These are phyloP conservation scores for Syngnathus rostellatus DNA, from an alignment of 2,797 vertebrate genomes.

Conservation along the genomic window DNA sequence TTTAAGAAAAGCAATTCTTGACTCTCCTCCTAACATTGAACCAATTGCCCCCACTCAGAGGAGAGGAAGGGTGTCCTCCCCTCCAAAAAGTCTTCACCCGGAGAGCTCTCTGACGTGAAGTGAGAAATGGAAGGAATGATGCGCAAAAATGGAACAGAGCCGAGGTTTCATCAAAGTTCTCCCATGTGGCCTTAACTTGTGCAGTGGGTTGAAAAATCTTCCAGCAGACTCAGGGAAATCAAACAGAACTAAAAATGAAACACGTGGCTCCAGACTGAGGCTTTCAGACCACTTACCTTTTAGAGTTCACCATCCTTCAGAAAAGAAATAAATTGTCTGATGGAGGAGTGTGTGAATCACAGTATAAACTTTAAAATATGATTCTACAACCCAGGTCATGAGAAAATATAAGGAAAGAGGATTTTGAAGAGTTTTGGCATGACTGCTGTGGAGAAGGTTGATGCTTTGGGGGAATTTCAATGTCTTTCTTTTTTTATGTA, in stretches of 20 bases:
- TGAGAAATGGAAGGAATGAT: slow-evolving; percentile 31
- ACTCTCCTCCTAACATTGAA: slow-evolving; percentile 26
- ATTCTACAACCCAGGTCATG: background rate
- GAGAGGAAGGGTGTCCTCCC: slow-evolving; percentile 23
- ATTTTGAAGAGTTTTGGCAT: background rate
- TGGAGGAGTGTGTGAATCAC: background rate
- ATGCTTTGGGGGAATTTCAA: background rate
- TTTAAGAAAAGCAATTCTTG: slow-evolving; percentile 35
- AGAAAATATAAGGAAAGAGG: background rate
- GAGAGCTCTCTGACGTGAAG: slow-evolving; percentile 35
- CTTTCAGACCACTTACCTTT: slow-evolving; percentile 22
- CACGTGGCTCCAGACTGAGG: slow-evolving; percentile 19
- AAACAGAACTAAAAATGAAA: slow-evolving; percentile 31
- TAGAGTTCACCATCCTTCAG: background rate
- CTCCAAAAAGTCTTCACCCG: slow-evolving; percentile 22
- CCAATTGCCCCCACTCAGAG: slow-evolving; percentile 22
- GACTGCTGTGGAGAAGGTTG: slow-evolving; percentile 2
- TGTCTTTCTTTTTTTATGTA: background rate
- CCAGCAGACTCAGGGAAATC: slow-evolving; percentile 33
- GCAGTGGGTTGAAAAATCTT: slow-evolving; percentile 40
- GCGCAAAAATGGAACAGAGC: slow-evolving; percentile 44
- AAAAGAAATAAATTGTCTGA: no score
- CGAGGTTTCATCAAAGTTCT: slow-evolving; percentile 37
- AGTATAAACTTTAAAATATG: background rate
- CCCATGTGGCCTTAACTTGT: slow-evolving; percentile 39